Evolutionary conservation across 2,113 vertebrate species (phyloP).

Genomic region (Psammodynastes pulverulentus): DNA sequence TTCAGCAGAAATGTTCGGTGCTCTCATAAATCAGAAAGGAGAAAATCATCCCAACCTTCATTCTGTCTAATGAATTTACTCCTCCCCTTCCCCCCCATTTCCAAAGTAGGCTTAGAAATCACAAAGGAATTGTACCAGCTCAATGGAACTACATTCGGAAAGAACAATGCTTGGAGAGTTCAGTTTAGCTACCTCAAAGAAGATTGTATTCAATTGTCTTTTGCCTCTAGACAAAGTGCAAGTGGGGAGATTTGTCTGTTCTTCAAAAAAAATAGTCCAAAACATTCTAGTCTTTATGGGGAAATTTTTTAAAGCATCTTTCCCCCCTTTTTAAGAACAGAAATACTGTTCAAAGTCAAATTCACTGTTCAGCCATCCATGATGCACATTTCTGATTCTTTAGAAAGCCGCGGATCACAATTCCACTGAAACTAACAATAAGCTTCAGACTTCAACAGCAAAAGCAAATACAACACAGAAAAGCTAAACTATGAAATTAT

Average conservation of each 20-base stretch:
- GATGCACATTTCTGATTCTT: slow-evolving; percentile 68
- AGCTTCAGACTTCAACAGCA: slow-evolving; percentile 34
- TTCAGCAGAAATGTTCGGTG: slow-evolving; percentile 55
- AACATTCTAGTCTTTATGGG: slow-evolving; percentile 69
- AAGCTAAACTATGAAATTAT: slow-evolving; percentile 48
- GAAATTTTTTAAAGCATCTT: slow-evolving; percentile 61
- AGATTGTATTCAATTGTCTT: slow-evolving; percentile 70
- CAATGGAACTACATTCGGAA: slow-evolving; percentile 65
- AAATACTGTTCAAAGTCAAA: slow-evolving; percentile 76
- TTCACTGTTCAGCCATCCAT: slow-evolving; percentile 67
- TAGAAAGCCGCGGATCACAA: slow-evolving; percentile 63
- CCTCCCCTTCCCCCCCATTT: slow-evolving; percentile 49
- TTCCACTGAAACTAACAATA: slow-evolving; percentile 67
- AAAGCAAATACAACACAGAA: slow-evolving; percentile 50
- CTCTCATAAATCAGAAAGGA: slow-evolving; percentile 44
- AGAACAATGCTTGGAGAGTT: slow-evolving; percentile 66
- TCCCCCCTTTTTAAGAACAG: slow-evolving; percentile 55
- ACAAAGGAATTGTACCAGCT: slow-evolving; percentile 69
- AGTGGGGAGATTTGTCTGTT: slow-evolving; percentile 72
- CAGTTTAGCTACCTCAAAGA: slow-evolving; percentile 73
- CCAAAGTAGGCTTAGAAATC: slow-evolving; percentile 68
- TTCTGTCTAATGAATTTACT: slow-evolving; percentile 66
- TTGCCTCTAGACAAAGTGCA: slow-evolving; percentile 64
- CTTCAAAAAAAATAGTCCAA: slow-evolving; percentile 69
- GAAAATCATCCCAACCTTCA: slow-evolving; percentile 41